A percentile compares a stretch with the other conserved stretches of the same genome.
Conservation (phyloP, 2,888 invertebrate genomes). For the Ligdia adustata region DNA sequence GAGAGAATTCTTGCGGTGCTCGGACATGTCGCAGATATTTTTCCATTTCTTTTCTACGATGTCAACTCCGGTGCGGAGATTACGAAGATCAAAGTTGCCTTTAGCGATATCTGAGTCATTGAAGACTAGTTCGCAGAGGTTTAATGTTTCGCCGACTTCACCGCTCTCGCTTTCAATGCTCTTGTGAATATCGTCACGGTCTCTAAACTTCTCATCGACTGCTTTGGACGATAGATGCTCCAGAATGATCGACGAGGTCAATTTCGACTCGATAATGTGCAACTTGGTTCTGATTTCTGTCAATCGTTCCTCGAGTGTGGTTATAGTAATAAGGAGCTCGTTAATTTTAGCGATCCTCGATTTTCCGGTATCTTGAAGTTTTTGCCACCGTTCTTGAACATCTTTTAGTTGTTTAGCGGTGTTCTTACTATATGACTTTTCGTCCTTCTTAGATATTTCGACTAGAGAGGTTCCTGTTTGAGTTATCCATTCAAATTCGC, state of each 20-base stretch:
- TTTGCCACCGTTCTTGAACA: slow-evolving; percentile 87
- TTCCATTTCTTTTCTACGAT: slow-evolving; percentile 92
- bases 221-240: slow-evolving; percentile 86
- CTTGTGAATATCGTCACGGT: slow-evolving; percentile 89
- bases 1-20: slow-evolving; percentile 81
- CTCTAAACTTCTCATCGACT: slow-evolving; percentile 87
- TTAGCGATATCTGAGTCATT: slow-evolving; percentile 90
- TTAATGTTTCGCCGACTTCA: slow-evolving; percentile 90
- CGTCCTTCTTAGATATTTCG: slow-evolving; percentile 86
- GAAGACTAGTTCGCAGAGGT: slow-evolving; percentile 90
- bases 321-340: slow-evolving; percentile 88
- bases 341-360: slow-evolving; percentile 88
- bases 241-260: slow-evolving; percentile 87
- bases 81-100: slow-evolving; percentile 88
- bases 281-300: slow-evolving; percentile 89
- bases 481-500: slow-evolving; percentile 91
- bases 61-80: slow-evolving; percentile 86
- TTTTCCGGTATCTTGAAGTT: slow-evolving; percentile 86
- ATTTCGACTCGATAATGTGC: slow-evolving; percentile 87
- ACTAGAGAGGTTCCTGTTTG: slow-evolving; percentile 87
- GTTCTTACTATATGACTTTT: slow-evolving; percentile 74
- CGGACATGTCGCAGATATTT: slow-evolving; percentile 88
- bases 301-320: slow-evolving; percentile 88
- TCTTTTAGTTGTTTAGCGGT: slow-evolving; percentile 85
- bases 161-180: slow-evolving; percentile 90